phyloP scores from a whole-genome alignment of 2,797 vertebrate genomes.

The Pipistrellus kuhlii region DNA sequence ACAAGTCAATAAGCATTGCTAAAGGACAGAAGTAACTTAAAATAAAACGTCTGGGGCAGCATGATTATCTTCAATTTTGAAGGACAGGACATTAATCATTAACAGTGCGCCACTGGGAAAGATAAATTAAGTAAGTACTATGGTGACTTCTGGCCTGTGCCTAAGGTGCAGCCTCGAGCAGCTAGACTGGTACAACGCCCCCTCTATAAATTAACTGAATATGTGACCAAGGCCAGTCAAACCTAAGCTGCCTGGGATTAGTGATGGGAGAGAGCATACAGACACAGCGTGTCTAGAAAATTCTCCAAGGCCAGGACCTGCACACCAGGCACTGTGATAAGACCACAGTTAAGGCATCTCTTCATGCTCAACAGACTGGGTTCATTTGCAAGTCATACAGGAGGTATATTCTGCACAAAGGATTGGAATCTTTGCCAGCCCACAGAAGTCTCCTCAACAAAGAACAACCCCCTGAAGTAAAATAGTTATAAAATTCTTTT shows the following conservation, averaged over 20 bases:
- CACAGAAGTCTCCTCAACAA: neutral
- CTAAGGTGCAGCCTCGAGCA: neutral
- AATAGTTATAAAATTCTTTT: neutral
- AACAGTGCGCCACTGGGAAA: conserved; percentile 40
- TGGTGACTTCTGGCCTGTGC: conserved; percentile 42
- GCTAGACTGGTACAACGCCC: neutral
- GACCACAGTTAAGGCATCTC: neutral
- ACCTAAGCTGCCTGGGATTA: neutral
- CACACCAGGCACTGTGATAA: neutral
- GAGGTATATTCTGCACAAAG: neutral
- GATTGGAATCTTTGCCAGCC: neutral
- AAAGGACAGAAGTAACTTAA: conserved; percentile 48
- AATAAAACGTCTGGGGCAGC: neutral
- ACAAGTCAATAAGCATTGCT: neutral
- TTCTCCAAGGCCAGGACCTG: neutral
- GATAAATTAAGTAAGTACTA: conserved; percentile 55
- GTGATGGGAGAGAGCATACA: neutral
- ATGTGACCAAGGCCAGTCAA: neutral
- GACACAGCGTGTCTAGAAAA: neutral
- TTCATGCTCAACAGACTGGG: neutral
- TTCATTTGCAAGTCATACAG: neutral
- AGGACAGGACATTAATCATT: conserved; percentile 65
- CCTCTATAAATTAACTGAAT: conserved; percentile 3
- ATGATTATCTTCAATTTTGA: conserved; percentile 54
- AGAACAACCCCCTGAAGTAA: neutral